Evolutionary conservation across 2,888 invertebrate species (phyloP).

Genomic region (Philaethria dido): DNA sequence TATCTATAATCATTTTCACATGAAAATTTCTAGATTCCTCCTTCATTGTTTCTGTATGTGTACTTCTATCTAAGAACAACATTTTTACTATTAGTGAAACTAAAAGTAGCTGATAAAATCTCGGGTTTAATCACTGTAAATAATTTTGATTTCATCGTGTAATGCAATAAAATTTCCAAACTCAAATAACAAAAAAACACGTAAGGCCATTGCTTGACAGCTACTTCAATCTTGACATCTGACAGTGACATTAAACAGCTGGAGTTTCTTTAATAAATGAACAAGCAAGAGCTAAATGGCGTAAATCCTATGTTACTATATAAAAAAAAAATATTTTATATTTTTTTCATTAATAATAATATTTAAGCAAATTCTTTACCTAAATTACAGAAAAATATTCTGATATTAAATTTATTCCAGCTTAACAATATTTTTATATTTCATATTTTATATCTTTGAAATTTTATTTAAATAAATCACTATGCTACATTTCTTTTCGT

Average conservation of each 20-base stretch:
- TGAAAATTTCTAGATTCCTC: slow-evolving; percentile 57
- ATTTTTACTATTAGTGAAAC: slow-evolving; percentile 58
- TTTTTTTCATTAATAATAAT: too few species aligned
- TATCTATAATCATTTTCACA: slow-evolving; percentile 71
- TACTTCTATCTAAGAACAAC: slow-evolving; percentile 72
- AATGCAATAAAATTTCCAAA: slow-evolving; percentile 63
- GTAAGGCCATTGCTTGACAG: slow-evolving; percentile 61
- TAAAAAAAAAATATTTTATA: too few species aligned
- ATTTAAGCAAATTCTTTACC: too few species aligned
- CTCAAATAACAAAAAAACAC: slow-evolving; percentile 74
- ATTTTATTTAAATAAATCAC: too few species aligned
- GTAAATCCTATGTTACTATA: not conserved
- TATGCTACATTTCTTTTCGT: too few species aligned
- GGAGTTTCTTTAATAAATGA: not conserved
- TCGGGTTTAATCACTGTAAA: slow-evolving; percentile 55
- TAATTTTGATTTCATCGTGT: slow-evolving; percentile 70
- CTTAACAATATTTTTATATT: too few species aligned
- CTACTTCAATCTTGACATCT: slow-evolving; percentile 20
- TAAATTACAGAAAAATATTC: too few species aligned
- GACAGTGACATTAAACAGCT: slow-evolving; percentile 24
- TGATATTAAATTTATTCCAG: too few species aligned
- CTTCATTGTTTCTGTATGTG: slow-evolving; percentile 66
- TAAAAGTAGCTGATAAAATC: slow-evolving; percentile 58
- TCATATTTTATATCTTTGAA: too few species aligned
- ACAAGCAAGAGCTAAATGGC: not conserved